Conservation (phyloP, 2,113 vertebrate species). For the Ellobius talpinus region DNA sequence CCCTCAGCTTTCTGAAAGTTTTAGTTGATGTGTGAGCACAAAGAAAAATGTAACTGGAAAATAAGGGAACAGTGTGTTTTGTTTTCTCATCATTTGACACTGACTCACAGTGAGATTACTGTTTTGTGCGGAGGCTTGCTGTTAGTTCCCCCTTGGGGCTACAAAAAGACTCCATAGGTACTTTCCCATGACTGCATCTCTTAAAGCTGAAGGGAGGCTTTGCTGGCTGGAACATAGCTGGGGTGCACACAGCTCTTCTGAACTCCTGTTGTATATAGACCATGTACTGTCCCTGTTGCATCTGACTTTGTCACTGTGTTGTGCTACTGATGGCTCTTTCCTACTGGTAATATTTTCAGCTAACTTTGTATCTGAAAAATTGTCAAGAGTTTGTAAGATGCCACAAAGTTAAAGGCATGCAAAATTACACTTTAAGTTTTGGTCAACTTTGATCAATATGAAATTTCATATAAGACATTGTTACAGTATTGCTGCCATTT, state of each 20-base stretch:
- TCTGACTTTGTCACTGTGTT: neutral
- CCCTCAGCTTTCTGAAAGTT: neutral
- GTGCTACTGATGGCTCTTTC: constrained; percentile 43
- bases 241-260: neutral
- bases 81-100: neutral
- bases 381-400: constrained; percentile 22
- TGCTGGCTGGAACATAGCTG: neutral
- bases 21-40: neutral
- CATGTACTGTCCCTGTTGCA: neutral
- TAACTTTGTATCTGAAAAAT: constrained; percentile 34
- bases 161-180: neutral
- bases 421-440: constrained; percentile 43
- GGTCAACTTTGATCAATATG: neutral
- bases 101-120: neutral
- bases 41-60: neutral
- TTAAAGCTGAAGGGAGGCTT: neutral
- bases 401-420: constrained; percentile 8
- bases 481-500: constrained; percentile 38
- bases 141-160: neutral
- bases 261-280: neutral
- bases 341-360: neutral
- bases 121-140: neutral
- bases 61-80: neutral
- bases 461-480: constrained; percentile 18
- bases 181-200: neutral